Conservation (phyloP, 2,888 invertebrate genomes). For the Subacronicta megacephala region DNA sequence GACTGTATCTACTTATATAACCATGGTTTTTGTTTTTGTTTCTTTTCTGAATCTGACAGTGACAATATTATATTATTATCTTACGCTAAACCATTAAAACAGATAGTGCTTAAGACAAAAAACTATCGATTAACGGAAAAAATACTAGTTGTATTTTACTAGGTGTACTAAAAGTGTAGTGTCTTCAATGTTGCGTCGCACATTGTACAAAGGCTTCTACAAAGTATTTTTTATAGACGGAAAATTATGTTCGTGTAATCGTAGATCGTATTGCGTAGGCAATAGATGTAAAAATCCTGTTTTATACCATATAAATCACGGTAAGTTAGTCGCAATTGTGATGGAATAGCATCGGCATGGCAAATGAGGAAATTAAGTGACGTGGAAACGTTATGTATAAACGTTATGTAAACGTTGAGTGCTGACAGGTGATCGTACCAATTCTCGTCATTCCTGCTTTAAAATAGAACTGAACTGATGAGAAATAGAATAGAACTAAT, state of each 20-base stretch:
- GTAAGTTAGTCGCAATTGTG: slow-evolving; percentile 20
- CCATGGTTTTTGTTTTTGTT: too few relatives aligned
- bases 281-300: slow-evolving; percentile 14
- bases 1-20: too few relatives aligned
- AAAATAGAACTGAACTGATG: too few relatives aligned
- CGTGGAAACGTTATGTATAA: slow-evolving; percentile 61
- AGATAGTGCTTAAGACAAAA: slow-evolving; percentile 8
- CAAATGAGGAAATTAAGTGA: slow-evolving; percentile 66
- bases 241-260: slow-evolving; percentile 9
- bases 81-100: too few relatives aligned
- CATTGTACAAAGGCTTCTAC: slow-evolving; percentile 15
- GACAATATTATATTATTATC: too few relatives aligned
- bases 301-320: not conserved
- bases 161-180: slow-evolving; percentile 39
- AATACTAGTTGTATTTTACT: too few relatives aligned
- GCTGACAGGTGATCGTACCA: slow-evolving; percentile 16
- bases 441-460: slow-evolving; percentile 7
- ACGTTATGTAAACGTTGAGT: slow-evolving; percentile 35
- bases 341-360: slow-evolving; percentile 56
- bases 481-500: too few relatives aligned
- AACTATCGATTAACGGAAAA: not conserved
- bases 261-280: not conserved
- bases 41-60: too few relatives aligned
- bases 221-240: slow-evolving; percentile 12
- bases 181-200: slow-evolving; percentile 3